A percentile compares a stretch with the other conserved stretches of the same genome.
phyloP scores from a whole-genome alignment of 2,113 vertebrate genomes.

The Edolisoma coerulescens region DNA sequence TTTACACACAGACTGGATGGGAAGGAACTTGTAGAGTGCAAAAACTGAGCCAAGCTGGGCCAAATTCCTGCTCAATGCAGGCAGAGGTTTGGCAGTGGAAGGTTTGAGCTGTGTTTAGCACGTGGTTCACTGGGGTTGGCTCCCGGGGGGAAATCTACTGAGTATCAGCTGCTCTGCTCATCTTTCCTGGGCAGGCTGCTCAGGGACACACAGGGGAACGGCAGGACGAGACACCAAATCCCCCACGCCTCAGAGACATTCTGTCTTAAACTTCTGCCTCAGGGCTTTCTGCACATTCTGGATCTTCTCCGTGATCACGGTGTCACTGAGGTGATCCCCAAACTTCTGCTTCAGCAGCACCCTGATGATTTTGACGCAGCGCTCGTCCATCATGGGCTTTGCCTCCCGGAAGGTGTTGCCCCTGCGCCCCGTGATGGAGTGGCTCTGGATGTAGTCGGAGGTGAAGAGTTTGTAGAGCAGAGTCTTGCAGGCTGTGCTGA shows the following conservation, averaged over 20 bases:
- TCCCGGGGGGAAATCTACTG: background rate
- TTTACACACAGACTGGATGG: background rate
- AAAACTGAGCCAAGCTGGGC: background rate
- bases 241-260: background rate
- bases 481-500: conserved; percentile 65
- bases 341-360: conserved; percentile 65
- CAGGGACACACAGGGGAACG: accelerated
- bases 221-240: background rate
- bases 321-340: conserved; percentile 60
- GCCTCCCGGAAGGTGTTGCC: conserved; percentile 63
- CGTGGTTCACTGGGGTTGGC: accelerated
- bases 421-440: conserved; percentile 56
- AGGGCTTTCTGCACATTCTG: conserved; percentile 65
- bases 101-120: background rate
- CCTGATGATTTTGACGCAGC: conserved; percentile 61
- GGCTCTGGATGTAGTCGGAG: conserved; percentile 56
- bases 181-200: background rate
- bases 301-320: conserved; percentile 64
- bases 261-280: conserved; percentile 60
- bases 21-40: background rate
- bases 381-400: conserved; percentile 63
- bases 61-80: background rate
- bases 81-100: background rate
- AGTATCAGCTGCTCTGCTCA: background rate
- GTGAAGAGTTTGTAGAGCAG: conserved; percentile 67